phyloP scores from a whole-genome alignment of 1,140 invertebrate species.

The Colletes gigas region DNA sequence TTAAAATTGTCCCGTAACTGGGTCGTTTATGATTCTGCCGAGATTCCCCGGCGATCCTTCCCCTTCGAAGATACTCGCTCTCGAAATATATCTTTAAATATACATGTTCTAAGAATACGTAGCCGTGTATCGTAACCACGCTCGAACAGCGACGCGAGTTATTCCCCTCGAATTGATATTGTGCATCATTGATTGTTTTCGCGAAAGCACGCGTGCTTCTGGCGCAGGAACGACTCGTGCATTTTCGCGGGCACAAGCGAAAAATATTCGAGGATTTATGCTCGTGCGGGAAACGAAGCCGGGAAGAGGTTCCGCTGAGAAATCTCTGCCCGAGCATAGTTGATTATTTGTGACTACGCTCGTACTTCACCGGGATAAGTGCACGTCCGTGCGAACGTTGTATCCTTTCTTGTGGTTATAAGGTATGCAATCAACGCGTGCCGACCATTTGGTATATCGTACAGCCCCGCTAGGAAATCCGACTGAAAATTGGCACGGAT shows the following conservation, averaged over 20 bases:
- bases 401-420: slow-evolving; percentile 54
- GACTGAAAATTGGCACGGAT: slow-evolving; percentile 39
- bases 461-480: slow-evolving; percentile 59
- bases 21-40: neutral
- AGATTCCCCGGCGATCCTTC: too few relatives aligned
- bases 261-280: slow-evolving; percentile 29
- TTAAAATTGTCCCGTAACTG: slow-evolving; percentile 18
- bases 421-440: slow-evolving; percentile 47
- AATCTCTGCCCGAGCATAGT: slow-evolving; percentile 54
- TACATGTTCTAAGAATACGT: too few relatives aligned
- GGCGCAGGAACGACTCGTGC: neutral
- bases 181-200: slow-evolving; percentile 31
- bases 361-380: slow-evolving; percentile 52
- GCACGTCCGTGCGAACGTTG: slow-evolving; percentile 40
- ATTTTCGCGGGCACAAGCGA: neutral
- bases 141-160: neutral
- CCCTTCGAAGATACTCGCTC: too few relatives aligned
- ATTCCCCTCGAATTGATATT: neutral
- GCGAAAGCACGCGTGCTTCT: too few relatives aligned
- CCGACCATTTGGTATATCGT: slow-evolving; percentile 37
- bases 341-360: slow-evolving; percentile 50
- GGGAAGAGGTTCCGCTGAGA: slow-evolving; percentile 44
- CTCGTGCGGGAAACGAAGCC: neutral
- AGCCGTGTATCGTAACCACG: neutral
- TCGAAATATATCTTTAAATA: too few relatives aligned